phyloP scores from a whole-genome alignment of 2,888 invertebrate genomes.

The Netelia fuscicornis region DNA sequence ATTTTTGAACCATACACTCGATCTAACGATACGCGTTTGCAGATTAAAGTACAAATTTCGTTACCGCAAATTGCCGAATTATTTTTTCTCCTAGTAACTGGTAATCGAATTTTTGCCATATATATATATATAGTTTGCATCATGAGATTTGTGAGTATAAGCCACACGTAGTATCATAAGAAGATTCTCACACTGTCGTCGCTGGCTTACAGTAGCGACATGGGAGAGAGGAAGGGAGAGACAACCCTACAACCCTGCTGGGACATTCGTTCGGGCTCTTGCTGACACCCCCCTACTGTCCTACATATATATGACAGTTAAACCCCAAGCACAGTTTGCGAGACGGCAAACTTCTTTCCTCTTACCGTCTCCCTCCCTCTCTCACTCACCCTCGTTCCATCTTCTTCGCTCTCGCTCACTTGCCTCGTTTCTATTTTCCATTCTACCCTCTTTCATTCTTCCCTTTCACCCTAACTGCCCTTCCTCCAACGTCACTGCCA shows the following conservation, averaged over 20 bases:
- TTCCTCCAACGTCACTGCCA: conserved; percentile 37
- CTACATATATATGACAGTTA: conserved; percentile 76
- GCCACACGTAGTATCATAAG: conserved; percentile 34
- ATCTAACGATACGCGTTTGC: too few species aligned
- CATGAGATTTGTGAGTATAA: neutral
- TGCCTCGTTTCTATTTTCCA: conserved; percentile 42
- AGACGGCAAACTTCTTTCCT: conserved; percentile 64
- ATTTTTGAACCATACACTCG: too few species aligned
- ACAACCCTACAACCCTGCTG: conserved; percentile 77
- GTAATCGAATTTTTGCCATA: conserved; percentile 6
- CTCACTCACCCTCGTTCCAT: conserved; percentile 14
- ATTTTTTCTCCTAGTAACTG: conserved; percentile 17
- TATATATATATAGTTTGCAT: neutral
- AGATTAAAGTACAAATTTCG: conserved; percentile 2
- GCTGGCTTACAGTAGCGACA: conserved; percentile 72
- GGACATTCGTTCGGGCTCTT: conserved; percentile 77
- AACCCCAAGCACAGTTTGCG: conserved; percentile 65
- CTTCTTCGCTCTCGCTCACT: conserved; percentile 45
- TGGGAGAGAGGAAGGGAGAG: conserved; percentile 54
- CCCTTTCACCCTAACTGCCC: conserved; percentile 48
- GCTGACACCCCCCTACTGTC: conserved; percentile 80
- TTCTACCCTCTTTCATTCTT: conserved; percentile 60
- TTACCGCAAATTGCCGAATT: conserved; percentile 31
- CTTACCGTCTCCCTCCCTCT: conserved; percentile 51
- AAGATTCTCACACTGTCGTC: conserved; percentile 77